Evolutionary conservation across 2,113 vertebrate species (phyloP), one percentile per base, ranked within the genome.

Genomic region (Vireo altiloquus): DNA sequence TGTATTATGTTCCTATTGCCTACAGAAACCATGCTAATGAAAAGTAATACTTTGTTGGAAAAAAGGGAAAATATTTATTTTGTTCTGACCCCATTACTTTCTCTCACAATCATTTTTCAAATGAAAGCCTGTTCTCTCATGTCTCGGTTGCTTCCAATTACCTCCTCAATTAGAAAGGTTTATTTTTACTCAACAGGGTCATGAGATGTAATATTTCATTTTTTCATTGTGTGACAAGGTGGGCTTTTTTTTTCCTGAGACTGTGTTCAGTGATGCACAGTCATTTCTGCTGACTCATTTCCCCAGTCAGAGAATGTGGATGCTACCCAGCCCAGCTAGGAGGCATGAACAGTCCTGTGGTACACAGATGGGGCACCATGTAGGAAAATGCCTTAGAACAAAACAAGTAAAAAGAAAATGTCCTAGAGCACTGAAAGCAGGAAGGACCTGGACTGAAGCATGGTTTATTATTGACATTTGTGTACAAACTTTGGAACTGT

Each of bases 241-340:
- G 31, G 40, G 47, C 1, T 13, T 27, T 31, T 64, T 66, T 78
- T 82, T 60, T 5, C 33, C 53, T 16, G 44, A 84, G 69, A 71
- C 57, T 46, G 23, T 39, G 40, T 47, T 89, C 77, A 81, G 77
- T 64, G 69, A 35, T 59, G 53, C 49, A 86, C 14, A 37, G 23
- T 49, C 28, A 64, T 49, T 94, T 94, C 69, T 94, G 94, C 80
- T 94, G 83, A 94, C 65, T 94, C 80, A 89, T 81, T 74, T 75
- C 31, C 39, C 49, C 65, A 39, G 47, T 54, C 77, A 87, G 81
- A 64, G 76, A 66, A 78, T 2, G 40, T 63, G 53, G 77, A 84
- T 65, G 56, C 53, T 66, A 71, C 33, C 40, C 59, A 42, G 13
- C 37, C 31, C 47, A 89, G 31, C 24, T 33, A n/a, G 69, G 81